Percentiles rank a stretch among this genome's conserved stretches.
Conservation (phyloP, 2,888 invertebrate species). For the Drosophila planitibia region DNA sequence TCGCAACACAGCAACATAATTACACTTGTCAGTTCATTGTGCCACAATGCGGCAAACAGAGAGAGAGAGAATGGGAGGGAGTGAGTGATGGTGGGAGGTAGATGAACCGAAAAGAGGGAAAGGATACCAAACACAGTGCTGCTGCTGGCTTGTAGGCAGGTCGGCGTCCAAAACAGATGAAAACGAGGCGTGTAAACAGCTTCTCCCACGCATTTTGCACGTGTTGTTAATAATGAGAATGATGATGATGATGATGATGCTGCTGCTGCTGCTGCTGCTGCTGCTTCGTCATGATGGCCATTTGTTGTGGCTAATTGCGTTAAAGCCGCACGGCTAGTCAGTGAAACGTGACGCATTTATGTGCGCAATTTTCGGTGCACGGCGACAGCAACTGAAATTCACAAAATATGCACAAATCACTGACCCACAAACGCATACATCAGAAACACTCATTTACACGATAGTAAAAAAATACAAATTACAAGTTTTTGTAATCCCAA, state of each 20-base stretch:
- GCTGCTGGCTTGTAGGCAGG: conserved; percentile 26
- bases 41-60: conserved; percentile 63
- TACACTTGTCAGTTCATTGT: conserved; percentile 81
- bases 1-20: conserved; percentile 68
- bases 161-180: conserved; percentile 45
- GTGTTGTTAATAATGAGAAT: conserved; percentile 47
- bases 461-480: background rate
- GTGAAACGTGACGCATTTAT: conserved; percentile 74
- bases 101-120: background rate
- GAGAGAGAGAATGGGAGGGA: conserved; percentile 5
- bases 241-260: conserved; percentile 36
- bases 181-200: conserved; percentile 36
- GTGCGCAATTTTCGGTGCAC: conserved; percentile 50
- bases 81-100: background rate
- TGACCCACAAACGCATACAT: conserved; percentile 21
- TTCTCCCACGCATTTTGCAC: conserved; percentile 56
- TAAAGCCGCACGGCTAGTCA: conserved; percentile 72
- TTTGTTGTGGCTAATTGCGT: conserved; percentile 75
- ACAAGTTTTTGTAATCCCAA: background rate
- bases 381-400: conserved; percentile 22
- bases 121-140: conserved; percentile 2
- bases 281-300: conserved; percentile 46
- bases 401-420: conserved; percentile 57
- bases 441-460: conserved; percentile 12
- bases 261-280: conserved; percentile 35